Evolutionary conservation across 1,140 invertebrate genomes (phyloP), one percentile per base, ranked within the genome.

Genomic region (Chymomyza costata): DNA sequence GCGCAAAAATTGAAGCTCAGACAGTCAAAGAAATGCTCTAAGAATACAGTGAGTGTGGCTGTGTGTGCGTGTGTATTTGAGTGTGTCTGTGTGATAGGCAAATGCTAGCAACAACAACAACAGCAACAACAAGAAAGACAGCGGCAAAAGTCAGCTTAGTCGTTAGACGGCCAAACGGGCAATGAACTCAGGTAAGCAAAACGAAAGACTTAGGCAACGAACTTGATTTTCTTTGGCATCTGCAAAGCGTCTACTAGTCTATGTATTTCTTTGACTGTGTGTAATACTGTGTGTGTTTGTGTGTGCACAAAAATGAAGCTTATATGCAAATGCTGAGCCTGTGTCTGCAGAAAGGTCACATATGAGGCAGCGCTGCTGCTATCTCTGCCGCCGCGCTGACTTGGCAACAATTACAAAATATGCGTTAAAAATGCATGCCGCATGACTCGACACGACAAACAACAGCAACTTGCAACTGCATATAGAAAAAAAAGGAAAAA

Each of bases 341-440:
- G 57, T 38, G 70, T 50, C 63, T 43, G 73, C 52, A 59, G 39
- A 78, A 78, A 78, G 71, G 71, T 78, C 71, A 78, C 38, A 37
- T 44, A 70, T 46, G 32, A 52, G 38, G 34, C 66, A 54, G 43
- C 32, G 38, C 49, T 17, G 51, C 51, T 58, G 64, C 65, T 50
- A 3, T 25, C 21, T 3, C 21, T 8, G 21, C 8, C 21, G 21
- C 21, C 21, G n/a, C n/a, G 31, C 31, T 17, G 35, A 15, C 35
- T 38, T 25, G 3, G 49, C 73, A 80, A 73, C 73, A 78, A 78
- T 78, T 78, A 80, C 73, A 78, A 78, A 78, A 80, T 80, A 78
- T 78, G 71, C 71, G 71, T 76, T 76, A 76, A 76, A 65, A 76
- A 76, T 76, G 71, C 71, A 76, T 71, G 69, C 71, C 66, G 62